Base-by-base conservation (phyloP, 2,888 invertebrate genomes). In the Cosmorhoe ocellata region DNA sequence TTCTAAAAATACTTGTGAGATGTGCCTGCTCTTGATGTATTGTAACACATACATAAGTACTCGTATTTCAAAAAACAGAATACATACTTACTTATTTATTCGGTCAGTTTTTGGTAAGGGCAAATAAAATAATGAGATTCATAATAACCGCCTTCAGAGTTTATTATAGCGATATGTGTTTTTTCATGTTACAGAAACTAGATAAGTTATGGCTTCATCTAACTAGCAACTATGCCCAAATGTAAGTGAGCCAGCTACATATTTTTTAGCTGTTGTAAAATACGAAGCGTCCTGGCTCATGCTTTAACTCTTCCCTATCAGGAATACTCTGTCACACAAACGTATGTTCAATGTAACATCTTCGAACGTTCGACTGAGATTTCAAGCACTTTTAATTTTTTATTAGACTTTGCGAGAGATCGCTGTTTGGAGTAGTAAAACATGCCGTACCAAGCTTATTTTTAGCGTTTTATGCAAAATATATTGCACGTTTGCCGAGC, bases 371-470 rank as follows among this genome's bases (percentile, higher is more conserved):
- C 33, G 27, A 57, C 58, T 51, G 46, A 56, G 41, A 61, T 60
- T 61, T 68, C 45, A 59, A 62, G 59, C 60, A 60, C 58, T 58
- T 63, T 51, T 44, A 59, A 58, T 58, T 56, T 68, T 63, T 61
- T 51, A 43, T 52, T 40, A 41, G 33, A 38, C 46, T 57, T 13
- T 33, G 14, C 34, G 40, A 40, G 22, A 24, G 18, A 43, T 45
- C 9, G 51, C 33, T 51, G 10, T 24, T 26, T 38, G 32, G 12
- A 51, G 42, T 48, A 51, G 36, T 48, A 51, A 39, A 48, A 52
- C 24, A 30, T 9, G 13, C 22, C 11, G 8, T 12, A 9, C 12
- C 32, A 34, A 10, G 37, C 4, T 18, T 18, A 18, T 18, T 18
- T 18, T 18, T 18, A 24, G 1, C 26, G 18, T 27, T 45, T 12